Conservation (phyloP, 2,797 vertebrate species). For the Otus scops region DNA sequence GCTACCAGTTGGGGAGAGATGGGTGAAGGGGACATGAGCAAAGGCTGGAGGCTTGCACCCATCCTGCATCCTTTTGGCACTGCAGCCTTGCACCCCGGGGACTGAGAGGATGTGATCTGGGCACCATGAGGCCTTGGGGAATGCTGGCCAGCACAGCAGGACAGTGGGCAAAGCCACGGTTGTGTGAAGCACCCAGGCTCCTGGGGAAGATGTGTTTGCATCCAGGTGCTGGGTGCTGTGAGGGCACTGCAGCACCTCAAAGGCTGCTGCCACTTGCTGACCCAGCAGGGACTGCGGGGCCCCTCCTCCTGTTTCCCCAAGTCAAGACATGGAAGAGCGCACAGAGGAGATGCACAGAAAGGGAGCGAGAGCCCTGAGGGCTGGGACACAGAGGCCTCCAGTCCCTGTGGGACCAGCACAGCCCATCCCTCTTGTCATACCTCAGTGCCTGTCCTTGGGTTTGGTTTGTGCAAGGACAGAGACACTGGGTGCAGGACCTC, state of each 20-base stretch:
- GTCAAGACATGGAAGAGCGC: accelerated
- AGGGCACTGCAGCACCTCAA: accelerated
- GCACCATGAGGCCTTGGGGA: neutral
- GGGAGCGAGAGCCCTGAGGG: neutral
- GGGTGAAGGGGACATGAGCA: neutral
- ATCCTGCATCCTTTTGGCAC: neutral
- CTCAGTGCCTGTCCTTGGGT: neutral
- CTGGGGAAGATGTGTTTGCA: neutral
- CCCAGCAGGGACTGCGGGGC: neutral
- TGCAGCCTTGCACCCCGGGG: neutral
- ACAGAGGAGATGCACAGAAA: neutral
- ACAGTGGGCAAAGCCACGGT: neutral
- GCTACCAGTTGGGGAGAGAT: neutral
- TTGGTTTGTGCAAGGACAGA: neutral
- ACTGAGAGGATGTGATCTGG: neutral
- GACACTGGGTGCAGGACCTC: neutral
- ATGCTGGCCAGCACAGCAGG: accelerated
- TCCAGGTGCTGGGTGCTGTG: neutral
- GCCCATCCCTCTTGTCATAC: neutral
- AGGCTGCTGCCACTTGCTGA: neutral
- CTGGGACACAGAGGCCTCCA: neutral
- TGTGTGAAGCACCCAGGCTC: neutral
- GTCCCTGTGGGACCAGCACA: neutral
- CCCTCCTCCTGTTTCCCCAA: neutral
- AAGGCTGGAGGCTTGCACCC: neutral